phyloP scores from a whole-genome alignment of 2,797 vertebrate species.

The Mus minutoides region DNA sequence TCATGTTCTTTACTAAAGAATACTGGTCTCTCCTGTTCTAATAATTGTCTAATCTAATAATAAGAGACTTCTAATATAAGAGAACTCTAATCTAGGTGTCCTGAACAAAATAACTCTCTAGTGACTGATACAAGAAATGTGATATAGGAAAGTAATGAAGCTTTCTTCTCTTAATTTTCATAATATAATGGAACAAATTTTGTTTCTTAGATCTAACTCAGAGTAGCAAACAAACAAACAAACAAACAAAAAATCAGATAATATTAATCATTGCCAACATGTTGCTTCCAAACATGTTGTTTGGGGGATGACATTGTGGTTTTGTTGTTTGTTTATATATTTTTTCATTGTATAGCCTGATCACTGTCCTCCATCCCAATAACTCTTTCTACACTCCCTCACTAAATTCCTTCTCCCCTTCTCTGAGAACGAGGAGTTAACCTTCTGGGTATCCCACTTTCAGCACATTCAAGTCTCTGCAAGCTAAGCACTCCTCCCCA shows the following conservation, averaged over 20 bases:
- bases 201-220: background rate
- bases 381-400: background rate
- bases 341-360: background rate
- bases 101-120: background rate
- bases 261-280: background rate
- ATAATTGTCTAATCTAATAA: background rate
- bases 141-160: background rate
- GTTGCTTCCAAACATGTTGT: background rate
- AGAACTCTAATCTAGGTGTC: background rate
- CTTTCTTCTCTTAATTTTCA: background rate
- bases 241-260: background rate
- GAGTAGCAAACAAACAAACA: background rate
- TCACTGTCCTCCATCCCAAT: background rate
- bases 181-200: background rate
- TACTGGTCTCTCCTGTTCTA: background rate
- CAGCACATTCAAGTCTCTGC: background rate
- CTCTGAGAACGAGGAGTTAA: background rate
- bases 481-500: background rate
- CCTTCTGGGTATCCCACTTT: background rate
- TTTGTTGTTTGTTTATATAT: background rate
- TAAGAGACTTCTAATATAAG: background rate
- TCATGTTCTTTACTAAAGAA: background rate
- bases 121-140: background rate
- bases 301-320: background rate
- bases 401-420: background rate